Conservation (phyloP, 35 echinoderm and acorn worm genomes). For the Acanthaster planci region DNA sequence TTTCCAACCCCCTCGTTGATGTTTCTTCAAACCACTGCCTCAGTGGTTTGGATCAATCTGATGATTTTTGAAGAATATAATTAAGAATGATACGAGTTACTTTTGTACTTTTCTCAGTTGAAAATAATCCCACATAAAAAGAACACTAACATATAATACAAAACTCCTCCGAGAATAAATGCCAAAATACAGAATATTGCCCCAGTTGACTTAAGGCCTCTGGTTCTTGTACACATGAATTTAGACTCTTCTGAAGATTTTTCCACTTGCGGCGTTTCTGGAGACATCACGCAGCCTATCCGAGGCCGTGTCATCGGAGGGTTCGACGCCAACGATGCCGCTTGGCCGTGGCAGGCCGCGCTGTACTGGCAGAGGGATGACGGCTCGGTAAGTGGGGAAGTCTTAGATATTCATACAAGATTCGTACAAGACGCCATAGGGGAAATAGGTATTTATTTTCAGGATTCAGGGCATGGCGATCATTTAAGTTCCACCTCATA, state of each 20-base stretch:
- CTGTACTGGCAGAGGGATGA: conserved; percentile 75
- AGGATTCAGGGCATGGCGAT: too few relatives aligned
- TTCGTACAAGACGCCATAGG: too few relatives aligned
- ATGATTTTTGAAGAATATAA: not conserved
- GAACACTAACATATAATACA: not conserved
- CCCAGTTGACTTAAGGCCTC: not conserved
- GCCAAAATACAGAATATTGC: not conserved
- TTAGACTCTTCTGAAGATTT: conserved; percentile 62
- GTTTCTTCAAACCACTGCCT: too few relatives aligned
- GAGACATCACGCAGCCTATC: conserved; percentile 59
- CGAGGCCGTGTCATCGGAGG: conserved; percentile 89
- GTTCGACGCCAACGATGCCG: conserved; percentile 56
- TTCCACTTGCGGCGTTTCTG: conserved; percentile 70
- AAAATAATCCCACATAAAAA: not conserved
- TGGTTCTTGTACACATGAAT: not conserved
- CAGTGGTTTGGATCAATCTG: not conserved
- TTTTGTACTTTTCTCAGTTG: not conserved
- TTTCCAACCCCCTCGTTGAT: too few relatives aligned
- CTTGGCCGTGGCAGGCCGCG: conserved; percentile 95
- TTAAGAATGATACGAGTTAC: not conserved
- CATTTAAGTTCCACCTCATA: too few relatives aligned
- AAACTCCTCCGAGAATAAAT: not conserved
- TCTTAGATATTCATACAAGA: too few relatives aligned
- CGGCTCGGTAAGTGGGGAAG: conserved; percentile 46
- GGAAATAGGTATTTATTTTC: not conserved